phyloP scores from a whole-genome alignment of 2,113 vertebrate species.

The Baryphthengus martii region DNA sequence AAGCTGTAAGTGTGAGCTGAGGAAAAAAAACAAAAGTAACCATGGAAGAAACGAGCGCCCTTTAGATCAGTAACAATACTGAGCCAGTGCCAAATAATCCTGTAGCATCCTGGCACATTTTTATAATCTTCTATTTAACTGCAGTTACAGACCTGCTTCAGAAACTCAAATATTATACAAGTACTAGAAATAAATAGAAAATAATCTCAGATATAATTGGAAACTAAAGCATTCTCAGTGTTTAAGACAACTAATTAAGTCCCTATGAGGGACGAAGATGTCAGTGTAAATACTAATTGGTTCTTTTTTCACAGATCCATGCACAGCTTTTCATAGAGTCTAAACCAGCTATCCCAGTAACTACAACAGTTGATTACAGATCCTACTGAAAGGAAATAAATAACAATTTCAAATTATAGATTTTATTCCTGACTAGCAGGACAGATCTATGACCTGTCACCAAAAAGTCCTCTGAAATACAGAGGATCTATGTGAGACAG shows the following conservation, averaged over 20 bases:
- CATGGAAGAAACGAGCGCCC: neutral
- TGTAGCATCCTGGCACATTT: neutral
- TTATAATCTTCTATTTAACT: neutral
- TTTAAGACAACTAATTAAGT: neutral
- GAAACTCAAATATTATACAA: neutral
- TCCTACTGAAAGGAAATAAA: neutral
- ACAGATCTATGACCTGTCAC: neutral
- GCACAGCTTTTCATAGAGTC: neutral
- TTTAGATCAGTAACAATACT: neutral
- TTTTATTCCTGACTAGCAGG: neutral
- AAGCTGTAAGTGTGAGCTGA: neutral
- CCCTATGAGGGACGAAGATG: neutral
- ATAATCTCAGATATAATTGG: neutral
- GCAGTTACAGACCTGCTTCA: neutral
- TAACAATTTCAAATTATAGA: neutral
- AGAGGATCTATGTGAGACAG: constrained; percentile 17
- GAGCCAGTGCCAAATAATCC: neutral
- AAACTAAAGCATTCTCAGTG: neutral
- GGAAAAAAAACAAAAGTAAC: neutral
- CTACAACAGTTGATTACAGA: neutral
- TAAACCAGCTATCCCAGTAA: neutral
- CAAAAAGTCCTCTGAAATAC: neutral
- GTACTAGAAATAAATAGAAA: neutral
- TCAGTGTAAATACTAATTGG: neutral
- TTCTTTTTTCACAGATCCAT: neutral